phyloP scores from a whole-genome alignment of 2,888 invertebrate species.

The Sarcophaga variegata region DNA sequence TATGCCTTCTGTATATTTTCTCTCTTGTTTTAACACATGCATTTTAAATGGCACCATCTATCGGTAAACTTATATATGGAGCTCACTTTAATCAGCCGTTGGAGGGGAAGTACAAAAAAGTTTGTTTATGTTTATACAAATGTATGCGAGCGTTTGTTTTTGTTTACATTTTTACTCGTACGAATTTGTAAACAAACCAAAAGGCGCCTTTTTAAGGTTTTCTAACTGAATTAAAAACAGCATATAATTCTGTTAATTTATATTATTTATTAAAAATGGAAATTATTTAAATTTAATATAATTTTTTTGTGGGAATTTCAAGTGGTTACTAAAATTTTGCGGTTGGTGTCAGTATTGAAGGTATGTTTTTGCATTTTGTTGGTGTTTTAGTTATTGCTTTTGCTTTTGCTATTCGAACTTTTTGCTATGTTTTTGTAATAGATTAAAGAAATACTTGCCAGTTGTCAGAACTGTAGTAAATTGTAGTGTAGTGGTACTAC shows the following conservation, averaged over 20 bases:
- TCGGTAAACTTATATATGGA: background rate
- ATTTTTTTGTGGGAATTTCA: too few relatives aligned
- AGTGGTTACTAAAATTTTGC: too few relatives aligned
- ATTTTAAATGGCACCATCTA: conserved; percentile 5
- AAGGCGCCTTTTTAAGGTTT: background rate
- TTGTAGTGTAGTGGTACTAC: conserved; percentile 57
- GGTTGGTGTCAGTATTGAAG: background rate
- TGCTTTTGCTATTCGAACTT: conserved; percentile 52
- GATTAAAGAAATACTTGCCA: conserved; percentile 49
- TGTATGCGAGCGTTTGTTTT: background rate
- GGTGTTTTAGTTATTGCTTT: conserved; percentile 20
- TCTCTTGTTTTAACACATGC: conserved; percentile 49
- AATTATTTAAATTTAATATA: too few relatives aligned
- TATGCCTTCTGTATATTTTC: conserved; percentile 20
- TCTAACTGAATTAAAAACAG: background rate
- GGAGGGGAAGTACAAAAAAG: conserved; percentile 16
- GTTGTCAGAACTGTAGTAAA: conserved; percentile 61
- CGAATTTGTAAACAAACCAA: conserved; percentile 36
- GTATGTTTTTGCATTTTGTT: background rate
- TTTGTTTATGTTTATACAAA: background rate
- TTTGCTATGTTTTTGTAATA: conserved; percentile 63
- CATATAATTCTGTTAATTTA: too few relatives aligned
- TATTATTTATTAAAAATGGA: too few relatives aligned
- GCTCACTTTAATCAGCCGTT: background rate
- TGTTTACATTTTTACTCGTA: conserved; percentile 11